Evolutionary conservation across 2,888 invertebrate genomes (phyloP).

Genomic region (Tenthredo livida): DNA sequence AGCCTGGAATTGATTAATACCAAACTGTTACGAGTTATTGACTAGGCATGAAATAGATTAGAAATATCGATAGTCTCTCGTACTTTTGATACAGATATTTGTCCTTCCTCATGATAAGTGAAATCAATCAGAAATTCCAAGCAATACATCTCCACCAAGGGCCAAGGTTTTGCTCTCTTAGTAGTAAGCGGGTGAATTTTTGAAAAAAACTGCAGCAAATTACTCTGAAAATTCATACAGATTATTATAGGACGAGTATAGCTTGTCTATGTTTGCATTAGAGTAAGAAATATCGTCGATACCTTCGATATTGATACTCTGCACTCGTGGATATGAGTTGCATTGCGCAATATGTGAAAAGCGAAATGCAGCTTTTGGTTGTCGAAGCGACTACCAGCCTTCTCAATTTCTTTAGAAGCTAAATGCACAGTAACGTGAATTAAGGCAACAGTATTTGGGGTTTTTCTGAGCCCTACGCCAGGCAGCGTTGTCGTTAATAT

Average conservation of each 20-base stretch:
- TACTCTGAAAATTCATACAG: constrained; percentile 76
- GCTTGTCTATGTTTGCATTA: neutral
- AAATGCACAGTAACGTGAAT: constrained; percentile 79
- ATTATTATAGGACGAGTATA: neutral
- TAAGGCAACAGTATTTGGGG: constrained; percentile 79
- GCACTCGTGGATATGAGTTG: constrained; percentile 82
- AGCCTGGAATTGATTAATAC: constrained; percentile 63
- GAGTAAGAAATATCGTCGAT: constrained; percentile 41
- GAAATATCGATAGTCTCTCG: constrained; percentile 30
- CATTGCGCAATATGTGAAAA: constrained; percentile 80
- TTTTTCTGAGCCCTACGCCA: constrained; percentile 79
- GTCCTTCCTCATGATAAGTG: constrained; percentile 81
- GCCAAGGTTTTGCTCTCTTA: constrained; percentile 80
- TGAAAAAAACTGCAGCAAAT: constrained; percentile 78
- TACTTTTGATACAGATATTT: constrained; percentile 79
- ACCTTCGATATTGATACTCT: constrained; percentile 83
- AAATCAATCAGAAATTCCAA: constrained; percentile 80
- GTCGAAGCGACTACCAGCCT: constrained; percentile 77
- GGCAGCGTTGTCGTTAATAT: constrained; percentile 79
- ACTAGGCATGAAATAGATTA: constrained; percentile 35
- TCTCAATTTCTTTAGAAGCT: constrained; percentile 80
- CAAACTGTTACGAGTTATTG: constrained; percentile 2
- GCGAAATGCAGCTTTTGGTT: constrained; percentile 77
- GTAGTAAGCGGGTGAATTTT: constrained; percentile 80
- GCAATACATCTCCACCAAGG: constrained; percentile 79